Base-by-base conservation (phyloP, 2,888 invertebrate species). In the Apamea epomidion region DNA sequence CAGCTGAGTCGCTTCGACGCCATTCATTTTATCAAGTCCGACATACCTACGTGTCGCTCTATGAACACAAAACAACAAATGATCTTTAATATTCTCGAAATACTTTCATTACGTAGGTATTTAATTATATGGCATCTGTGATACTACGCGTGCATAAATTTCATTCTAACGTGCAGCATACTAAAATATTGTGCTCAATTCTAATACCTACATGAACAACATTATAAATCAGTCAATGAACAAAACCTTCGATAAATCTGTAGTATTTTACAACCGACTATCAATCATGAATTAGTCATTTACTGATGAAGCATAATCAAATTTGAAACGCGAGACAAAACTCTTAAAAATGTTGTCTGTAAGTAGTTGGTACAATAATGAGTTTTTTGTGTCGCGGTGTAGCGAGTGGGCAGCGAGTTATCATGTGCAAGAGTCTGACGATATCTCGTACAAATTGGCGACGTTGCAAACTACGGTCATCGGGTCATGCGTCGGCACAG, bases 381-480 rank as follows among this genome's bases (percentile, higher is more conserved):
- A 74, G 64, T 65, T 78, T 87, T 88, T 89, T 42, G 80, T 70
- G 73, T 64, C 72, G 64, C 81, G 45, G 68, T 25, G 37, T 58
- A 75, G 48, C 69, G 64, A 82, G 79, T 87, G 81, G 78, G 69
- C 29, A 76, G 80, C 70, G 70, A 80, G 76, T 89, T 88, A 90
- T 93, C 92, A 87, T 85, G 83, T 82, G 84, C 82, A 84, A 86
- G 86, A 89, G 85, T 88, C 70, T 70, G 73, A 45, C 73, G 91
- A 91, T 94, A 94, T 93, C 93, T 91, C 88, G 84, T 91, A 94
- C 94, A 93, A 94, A 93, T 94, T 93, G 92, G 93, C 93, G 92
- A 93, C 92, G 92, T 88, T 93, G 94, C 94, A 92, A 92, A 90
- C 91, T 87, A 89, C 91, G 93, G 94, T 94, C 94, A 93, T 79